A percentile compares a stretch with the other conserved stretches of the same genome.
Evolutionary conservation across 2,888 invertebrate genomes (phyloP).

Genomic region (Limnephilus rhombicus): DNA sequence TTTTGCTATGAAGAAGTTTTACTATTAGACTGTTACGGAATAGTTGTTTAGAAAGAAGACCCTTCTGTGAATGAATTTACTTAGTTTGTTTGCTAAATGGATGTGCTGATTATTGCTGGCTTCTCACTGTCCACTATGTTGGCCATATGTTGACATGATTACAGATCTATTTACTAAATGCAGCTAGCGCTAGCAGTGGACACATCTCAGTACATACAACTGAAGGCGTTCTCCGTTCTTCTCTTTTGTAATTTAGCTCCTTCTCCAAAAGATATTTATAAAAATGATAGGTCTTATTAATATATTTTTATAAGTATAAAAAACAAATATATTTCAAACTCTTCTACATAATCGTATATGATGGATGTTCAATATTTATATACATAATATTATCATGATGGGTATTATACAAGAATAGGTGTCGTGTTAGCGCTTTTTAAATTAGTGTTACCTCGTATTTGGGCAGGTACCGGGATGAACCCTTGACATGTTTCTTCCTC

Average conservation of each 20-base stretch:
- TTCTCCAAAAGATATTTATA: constrained; percentile 23
- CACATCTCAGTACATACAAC: background rate
- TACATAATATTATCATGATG: constrained; percentile 51
- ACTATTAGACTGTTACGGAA: constrained; percentile 47
- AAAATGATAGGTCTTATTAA: constrained; percentile 38
- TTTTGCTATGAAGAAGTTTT: constrained; percentile 51
- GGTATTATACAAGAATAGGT: constrained; percentile 52
- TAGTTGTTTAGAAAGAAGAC: constrained; percentile 35
- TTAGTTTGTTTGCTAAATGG: constrained; percentile 37
- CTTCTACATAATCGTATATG: constrained; percentile 46
- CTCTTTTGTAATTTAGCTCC: constrained; percentile 3
- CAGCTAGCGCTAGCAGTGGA: background rate
- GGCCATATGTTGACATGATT: background rate
- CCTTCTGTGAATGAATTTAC: constrained; percentile 44
- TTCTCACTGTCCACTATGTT: background rate
- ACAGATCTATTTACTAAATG: background rate
- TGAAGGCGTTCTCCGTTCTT: background rate
- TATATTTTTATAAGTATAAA: constrained; percentile 54
- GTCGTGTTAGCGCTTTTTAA: constrained; percentile 66
- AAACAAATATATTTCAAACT: constrained; percentile 31
- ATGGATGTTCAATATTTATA: constrained; percentile 52
- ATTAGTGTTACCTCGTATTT: constrained; percentile 87
- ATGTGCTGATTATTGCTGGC: constrained; percentile 10
- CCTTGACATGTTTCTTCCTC: constrained; percentile 93
- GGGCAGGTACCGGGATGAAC: constrained; percentile 90